A percentile compares a stretch with the other conserved stretches of the same genome.
Conservation (phyloP, 2,113 vertebrate species). For the Poecilia latipinna region DNA sequence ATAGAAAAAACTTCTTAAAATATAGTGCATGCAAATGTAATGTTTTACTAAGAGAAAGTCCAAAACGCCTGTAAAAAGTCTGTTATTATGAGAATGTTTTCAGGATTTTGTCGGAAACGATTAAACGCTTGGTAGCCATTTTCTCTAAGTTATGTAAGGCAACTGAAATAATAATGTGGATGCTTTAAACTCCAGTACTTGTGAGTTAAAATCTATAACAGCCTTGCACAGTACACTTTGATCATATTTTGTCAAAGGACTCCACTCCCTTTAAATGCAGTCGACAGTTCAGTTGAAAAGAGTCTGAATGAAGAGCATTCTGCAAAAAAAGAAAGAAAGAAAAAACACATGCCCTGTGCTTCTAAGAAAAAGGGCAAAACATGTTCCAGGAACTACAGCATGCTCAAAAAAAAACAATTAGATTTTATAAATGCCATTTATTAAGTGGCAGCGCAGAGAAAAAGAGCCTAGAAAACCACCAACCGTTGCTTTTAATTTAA, state of each 20-base stretch:
- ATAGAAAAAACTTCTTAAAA: too few relatives aligned
- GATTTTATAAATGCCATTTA: slow-evolving; percentile 2
- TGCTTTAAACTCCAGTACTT: too few relatives aligned
- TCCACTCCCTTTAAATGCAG: not conserved
- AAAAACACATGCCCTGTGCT: not conserved
- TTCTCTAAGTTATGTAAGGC: too few relatives aligned
- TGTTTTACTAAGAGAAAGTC: too few relatives aligned
- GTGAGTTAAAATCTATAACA: too few relatives aligned
- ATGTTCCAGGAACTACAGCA: slow-evolving; percentile 7
- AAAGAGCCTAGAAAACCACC: not conserved
- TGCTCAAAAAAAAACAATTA: not conserved
- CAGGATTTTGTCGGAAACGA: too few relatives aligned
- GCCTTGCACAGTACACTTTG: not conserved
- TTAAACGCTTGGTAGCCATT: too few relatives aligned
- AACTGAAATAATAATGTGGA: too few relatives aligned
- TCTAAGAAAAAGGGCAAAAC: not conserved
- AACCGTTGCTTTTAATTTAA: not conserved
- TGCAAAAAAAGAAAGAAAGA: too few relatives aligned
- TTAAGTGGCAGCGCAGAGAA: not conserved
- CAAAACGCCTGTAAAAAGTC: too few relatives aligned
- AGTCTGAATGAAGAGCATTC: not conserved
- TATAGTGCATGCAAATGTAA: too few relatives aligned
- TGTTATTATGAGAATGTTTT: too few relatives aligned
- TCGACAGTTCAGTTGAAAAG: slow-evolving; percentile 3
- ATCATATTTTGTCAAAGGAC: not conserved